phyloP scores from a whole-genome alignment of 2,888 invertebrate species.

The Pristionchus japonicus region DNA sequence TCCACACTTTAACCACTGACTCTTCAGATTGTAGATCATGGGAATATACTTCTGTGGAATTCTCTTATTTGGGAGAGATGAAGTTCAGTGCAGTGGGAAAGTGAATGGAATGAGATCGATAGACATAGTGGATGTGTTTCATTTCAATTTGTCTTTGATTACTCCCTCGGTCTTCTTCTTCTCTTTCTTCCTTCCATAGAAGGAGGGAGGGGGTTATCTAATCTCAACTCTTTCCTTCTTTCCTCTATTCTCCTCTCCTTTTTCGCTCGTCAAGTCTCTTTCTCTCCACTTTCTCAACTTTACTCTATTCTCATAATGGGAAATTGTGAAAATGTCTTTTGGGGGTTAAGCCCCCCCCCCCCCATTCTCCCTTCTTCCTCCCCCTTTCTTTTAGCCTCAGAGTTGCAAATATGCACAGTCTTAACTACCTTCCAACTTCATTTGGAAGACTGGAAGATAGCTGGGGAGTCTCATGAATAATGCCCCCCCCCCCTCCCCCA shows the following conservation, averaged over 20 bases:
- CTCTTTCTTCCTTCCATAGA: not conserved
- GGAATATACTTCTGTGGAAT: not conserved
- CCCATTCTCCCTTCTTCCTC: not conserved
- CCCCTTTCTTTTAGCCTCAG: not conserved
- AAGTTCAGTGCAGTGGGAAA: not conserved
- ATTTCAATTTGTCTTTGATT: not conserved
- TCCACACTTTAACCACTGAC: not conserved
- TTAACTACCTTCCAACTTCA: not conserved
- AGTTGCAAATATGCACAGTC: not conserved
- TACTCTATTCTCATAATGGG: not conserved
- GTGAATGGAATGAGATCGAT: not conserved
- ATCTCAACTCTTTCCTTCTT: slow-evolving; percentile 8
- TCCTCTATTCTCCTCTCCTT: not conserved
- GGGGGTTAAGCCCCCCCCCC: not conserved
- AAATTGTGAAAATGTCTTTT: not conserved
- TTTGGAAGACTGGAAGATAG: not conserved
- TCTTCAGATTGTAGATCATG: not conserved
- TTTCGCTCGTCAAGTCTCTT: not conserved
- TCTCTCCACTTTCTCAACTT: not conserved
- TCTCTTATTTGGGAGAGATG: not conserved
- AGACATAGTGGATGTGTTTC: not conserved
- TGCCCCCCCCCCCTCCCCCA: not conserved
- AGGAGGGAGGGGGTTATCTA: not conserved
- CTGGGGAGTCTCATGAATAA: not conserved
- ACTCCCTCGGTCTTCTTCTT: not conserved